Percentiles rank a stretch among this genome's conserved stretches.
Evolutionary conservation across 2,113 vertebrate species (phyloP).

Genomic region (Rhynchopsitta pachyrhyncha): DNA sequence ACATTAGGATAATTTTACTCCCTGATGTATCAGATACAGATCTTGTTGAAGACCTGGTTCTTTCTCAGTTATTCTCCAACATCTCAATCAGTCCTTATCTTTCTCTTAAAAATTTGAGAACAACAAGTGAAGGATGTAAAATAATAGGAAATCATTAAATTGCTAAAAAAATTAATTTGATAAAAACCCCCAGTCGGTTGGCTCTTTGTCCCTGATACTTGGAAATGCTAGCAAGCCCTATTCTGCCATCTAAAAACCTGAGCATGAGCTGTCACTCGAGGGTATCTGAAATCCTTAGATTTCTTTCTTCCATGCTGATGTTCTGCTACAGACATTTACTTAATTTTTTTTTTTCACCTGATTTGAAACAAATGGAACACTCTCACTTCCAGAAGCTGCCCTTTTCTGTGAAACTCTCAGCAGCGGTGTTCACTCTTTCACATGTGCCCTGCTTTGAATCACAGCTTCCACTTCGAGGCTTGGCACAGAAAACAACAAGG

Average conservation of each 20-base stretch:
- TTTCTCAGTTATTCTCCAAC: neutral
- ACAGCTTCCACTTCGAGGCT: neutral
- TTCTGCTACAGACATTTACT: neutral
- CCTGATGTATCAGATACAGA: neutral
- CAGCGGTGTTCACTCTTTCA: neutral
- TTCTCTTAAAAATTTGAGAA: neutral
- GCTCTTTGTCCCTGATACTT: neutral
- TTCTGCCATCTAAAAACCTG: neutral
- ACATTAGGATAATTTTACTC: neutral
- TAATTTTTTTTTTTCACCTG: neutral
- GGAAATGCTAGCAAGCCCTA: neutral
- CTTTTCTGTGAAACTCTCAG: neutral
- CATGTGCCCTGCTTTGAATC: neutral
- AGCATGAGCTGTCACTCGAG: neutral
- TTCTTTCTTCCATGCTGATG: neutral
- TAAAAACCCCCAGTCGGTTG: neutral
- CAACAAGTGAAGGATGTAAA: neutral
- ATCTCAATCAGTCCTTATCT: neutral
- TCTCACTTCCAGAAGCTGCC: neutral
- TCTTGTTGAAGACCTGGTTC: neutral
- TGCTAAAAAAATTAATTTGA: neutral
- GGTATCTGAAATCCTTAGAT: neutral
- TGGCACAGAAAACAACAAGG: neutral
- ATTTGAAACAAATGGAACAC: neutral
- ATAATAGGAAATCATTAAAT: neutral